These are phyloP conservation scores for Crocidura indochinensis DNA, from an alignment of 2,797 vertebrate genomes.

Conservation along the genomic window DNA sequence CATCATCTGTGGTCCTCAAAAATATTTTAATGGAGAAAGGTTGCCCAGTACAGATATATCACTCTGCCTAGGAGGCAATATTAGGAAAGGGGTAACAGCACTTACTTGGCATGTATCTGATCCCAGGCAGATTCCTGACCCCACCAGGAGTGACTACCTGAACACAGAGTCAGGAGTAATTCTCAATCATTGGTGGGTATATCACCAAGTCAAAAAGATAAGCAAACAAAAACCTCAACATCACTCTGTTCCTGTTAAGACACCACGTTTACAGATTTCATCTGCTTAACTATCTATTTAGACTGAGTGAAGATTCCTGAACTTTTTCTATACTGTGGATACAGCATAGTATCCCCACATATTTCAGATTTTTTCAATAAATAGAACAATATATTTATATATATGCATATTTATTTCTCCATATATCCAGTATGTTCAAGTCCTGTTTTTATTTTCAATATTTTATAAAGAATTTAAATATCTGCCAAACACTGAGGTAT, in stretches of 20 bases:
- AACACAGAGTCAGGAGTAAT: no score
- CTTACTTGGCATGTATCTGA: no score
- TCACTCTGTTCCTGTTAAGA: not conserved
- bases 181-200: no score
- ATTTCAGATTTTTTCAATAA: no score
- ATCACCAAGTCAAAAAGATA: no score
- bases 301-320: not conserved
- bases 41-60: not conserved
- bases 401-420: not conserved
- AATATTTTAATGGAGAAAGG: not conserved
- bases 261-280: not conserved
- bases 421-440: not conserved
- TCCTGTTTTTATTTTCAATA: not conserved
- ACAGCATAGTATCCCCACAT: not conserved
- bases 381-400: not conserved
- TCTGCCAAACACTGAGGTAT: conserved; percentile 5
- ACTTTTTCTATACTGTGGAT: not conserved
- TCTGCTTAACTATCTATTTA: not conserved
- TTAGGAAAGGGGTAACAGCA: no score
- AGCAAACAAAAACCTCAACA: no score
- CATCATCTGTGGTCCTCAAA: not conserved
- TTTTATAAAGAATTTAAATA: not conserved
- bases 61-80: not conserved
- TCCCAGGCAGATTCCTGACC: no score
- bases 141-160: no score